Evolutionary conservation across 2,113 vertebrate species (phyloP), one percentile per base, ranked within the genome.

Genomic region (Syngnathus scovelli): DNA sequence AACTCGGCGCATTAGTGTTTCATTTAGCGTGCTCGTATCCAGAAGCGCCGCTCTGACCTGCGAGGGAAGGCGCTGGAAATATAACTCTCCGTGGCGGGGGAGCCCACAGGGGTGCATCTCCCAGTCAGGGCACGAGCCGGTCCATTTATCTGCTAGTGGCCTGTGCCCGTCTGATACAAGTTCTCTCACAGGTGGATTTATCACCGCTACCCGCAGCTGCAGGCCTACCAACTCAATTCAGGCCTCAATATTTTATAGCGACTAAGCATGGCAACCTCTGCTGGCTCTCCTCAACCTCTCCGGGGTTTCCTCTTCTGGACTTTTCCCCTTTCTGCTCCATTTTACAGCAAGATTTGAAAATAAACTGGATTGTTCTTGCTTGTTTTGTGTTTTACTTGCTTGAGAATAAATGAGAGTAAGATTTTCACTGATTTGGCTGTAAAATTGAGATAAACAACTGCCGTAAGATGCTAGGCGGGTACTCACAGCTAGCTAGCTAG

Each of bases 61-160:
- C 69, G 60, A 83, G 86, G 85, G 89, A 87, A 83, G 70, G 80
- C 85, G 85, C 82, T 82, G 87, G 88, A 90, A 90, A 89, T 86
- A 90, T 90, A 85, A 81, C 85, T 89, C 84, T 80, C 82, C 74
- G 83, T 71, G 83, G 89, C 85, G 68, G 85, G 87, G 85, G 83
- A 88, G 80, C 88, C 88, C 87, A 89, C 75, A 73, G 89, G 87
- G 88, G 83, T 75, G 74, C 80, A 68, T 88, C 84, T 87, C 84
- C 75, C 83, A 84, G 83, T 85, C 88, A 78, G 80, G 82, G 86
- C 84, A 79, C 59, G 70, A 79, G 81, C 76, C 71, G 66, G 79
- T 82, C 89, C 63, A 92, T 92, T 92, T 92, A 92, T 91, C 88
- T 91, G 88, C 81, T 82, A 88, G 85, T 86, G 89, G 89, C 85